Percentiles rank a stretch among this genome's conserved stretches.
These are phyloP conservation scores for Cistogaster globosa DNA, from an alignment of 2,888 invertebrate genomes.

Conservation along the genomic window DNA sequence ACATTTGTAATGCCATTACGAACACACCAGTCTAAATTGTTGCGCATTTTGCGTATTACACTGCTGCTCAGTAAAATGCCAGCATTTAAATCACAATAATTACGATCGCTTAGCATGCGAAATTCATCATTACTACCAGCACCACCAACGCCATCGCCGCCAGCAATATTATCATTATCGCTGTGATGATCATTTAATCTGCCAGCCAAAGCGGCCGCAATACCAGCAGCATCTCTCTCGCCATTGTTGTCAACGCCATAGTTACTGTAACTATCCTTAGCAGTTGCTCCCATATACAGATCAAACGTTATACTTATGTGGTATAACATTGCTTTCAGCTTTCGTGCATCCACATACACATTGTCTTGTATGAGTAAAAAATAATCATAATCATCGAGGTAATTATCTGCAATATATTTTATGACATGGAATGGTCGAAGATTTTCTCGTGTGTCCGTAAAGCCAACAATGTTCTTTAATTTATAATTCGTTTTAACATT, in stretches of 20 bases:
- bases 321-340: slow-evolving; percentile 88
- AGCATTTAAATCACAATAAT: slow-evolving; percentile 86
- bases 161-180: slow-evolving; percentile 83
- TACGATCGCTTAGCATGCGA: slow-evolving; percentile 78
- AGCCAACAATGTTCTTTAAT: slow-evolving; percentile 91
- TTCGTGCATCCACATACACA: slow-evolving; percentile 92
- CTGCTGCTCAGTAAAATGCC: slow-evolving; percentile 95
- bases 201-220: slow-evolving; percentile 47
- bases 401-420: slow-evolving; percentile 95
- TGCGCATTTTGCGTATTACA: slow-evolving; percentile 90
- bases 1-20: slow-evolving; percentile 92
- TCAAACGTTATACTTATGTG: slow-evolving; percentile 93
- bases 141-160: slow-evolving; percentile 81
- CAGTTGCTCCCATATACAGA: slow-evolving; percentile 89
- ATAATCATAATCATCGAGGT: slow-evolving; percentile 95
- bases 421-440: slow-evolving; percentile 93
- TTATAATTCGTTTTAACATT: slow-evolving; percentile 84
- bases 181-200: slow-evolving; percentile 82
- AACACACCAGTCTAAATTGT: slow-evolving; percentile 94
- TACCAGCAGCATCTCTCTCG: slow-evolving; percentile 15
- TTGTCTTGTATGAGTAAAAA: slow-evolving; percentile 94
- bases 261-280: slow-evolving; percentile 81
- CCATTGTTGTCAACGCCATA: slow-evolving; percentile 84
- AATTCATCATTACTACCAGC: slow-evolving; percentile 74
- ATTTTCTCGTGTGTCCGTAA: slow-evolving; percentile 90